Evolutionary conservation across 2,888 invertebrate species (phyloP), one percentile per base, ranked within the genome.

Genomic region (Dasysyrphus tricinctus): DNA sequence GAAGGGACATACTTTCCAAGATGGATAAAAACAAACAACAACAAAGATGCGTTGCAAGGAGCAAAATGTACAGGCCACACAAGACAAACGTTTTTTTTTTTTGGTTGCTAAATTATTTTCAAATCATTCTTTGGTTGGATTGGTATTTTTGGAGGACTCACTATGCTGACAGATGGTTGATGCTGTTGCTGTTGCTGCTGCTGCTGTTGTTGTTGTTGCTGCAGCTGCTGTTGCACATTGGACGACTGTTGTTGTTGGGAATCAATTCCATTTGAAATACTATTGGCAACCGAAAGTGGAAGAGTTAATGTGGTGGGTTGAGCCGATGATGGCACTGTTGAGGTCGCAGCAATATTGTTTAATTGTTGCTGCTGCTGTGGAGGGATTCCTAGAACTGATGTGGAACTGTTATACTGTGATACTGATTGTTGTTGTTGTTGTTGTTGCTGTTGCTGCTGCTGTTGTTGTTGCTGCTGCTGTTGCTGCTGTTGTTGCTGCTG

Each of bases 81-180:
- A 87, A 67, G 59, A 84, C 73, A 83, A 81, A 88, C 77, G 76
- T 65, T 57, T 65, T 82, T 65, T 65, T 82, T 65, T 83, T 54
- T 79, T 88, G 76, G 56, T 84, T 80, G 72, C 83, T 88, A 80
- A 82, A 65, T 61, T 84, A 83, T 82, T 77, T 49, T 76, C 54
- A 74, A 67, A 59, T 49, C 56, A 79, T 73, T 78, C 37, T 79
- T 73, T 61, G 54, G 73, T 56, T 65, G 75, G 51, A 74, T 77
- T 83, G 57, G 49, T 67, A 14, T 49, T 47, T 47, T n/a, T 16
- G 65, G n/a, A 32, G 75, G 86, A 92, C 92, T 92, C 92, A 92
- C 92, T 91, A 92, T 92, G 91, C 91, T 92, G 90, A 91, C 91
- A 90, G 91, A 90, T 88, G 88, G 85, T 51, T 85, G 85, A 19